A percentile compares a stretch with the other conserved stretches of the same genome.
phyloP scores from a whole-genome alignment of 1,140 invertebrate species.

The Euwallacea similis region DNA sequence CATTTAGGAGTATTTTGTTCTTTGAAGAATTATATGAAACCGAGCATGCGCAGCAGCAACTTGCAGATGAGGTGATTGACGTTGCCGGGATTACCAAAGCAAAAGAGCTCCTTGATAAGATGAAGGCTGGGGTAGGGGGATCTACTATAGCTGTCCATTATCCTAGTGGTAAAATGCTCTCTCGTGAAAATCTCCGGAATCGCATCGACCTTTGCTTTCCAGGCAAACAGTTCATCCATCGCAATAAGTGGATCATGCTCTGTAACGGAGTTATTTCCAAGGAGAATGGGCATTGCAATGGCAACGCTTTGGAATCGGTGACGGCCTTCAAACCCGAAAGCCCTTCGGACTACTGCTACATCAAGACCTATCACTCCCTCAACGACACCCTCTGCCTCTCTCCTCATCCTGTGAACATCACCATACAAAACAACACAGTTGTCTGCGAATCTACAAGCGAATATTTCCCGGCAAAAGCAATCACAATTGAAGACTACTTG shows the following conservation, averaged over 20 bases:
- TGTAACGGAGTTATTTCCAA: slow-evolving; percentile 31
- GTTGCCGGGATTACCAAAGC: slow-evolving; percentile 21
- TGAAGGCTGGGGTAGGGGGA: slow-evolving; percentile 35
- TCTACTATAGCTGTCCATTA: slow-evolving; percentile 28
- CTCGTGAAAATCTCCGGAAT: too few species aligned
- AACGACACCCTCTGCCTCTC: slow-evolving; percentile 36
- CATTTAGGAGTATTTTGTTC: not conserved
- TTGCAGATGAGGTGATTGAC: slow-evolving; percentile 24
- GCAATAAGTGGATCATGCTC: slow-evolving; percentile 30
- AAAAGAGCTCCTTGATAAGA: slow-evolving; percentile 30
- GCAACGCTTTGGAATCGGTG: slow-evolving; percentile 26
- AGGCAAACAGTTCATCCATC: slow-evolving; percentile 32
- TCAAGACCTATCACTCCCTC: slow-evolving; percentile 24
- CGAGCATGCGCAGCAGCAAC: slow-evolving; percentile 32
- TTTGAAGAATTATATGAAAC: slow-evolving; percentile 35
- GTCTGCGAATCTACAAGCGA: slow-evolving; percentile 17
- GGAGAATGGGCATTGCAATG: slow-evolving; percentile 36
- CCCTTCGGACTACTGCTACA: slow-evolving; percentile 24
- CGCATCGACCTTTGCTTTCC: not conserved
- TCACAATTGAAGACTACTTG: slow-evolving; percentile 30
- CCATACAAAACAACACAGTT: slow-evolving; percentile 21
- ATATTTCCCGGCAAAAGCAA: slow-evolving; percentile 24
- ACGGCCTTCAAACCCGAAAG: slow-evolving; percentile 27
- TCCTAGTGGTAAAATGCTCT: slow-evolving; percentile 24
- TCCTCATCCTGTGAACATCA: slow-evolving; percentile 26